Conservation (phyloP, 2,797 vertebrate species). For the Adrianichthys oophorus region DNA sequence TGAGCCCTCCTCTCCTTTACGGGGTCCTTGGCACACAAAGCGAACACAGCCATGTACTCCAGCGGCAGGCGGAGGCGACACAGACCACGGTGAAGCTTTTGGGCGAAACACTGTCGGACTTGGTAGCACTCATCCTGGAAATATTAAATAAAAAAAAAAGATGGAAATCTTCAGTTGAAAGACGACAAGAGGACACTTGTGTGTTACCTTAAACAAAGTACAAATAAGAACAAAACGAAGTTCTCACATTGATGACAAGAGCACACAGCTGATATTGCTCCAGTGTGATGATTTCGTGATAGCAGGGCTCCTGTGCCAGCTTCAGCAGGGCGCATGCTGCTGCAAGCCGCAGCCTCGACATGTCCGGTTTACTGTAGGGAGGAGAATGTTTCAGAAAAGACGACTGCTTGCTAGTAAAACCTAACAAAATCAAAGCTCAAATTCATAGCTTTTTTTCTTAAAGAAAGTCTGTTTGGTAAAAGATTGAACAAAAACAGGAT, state of each 20-base stretch:
- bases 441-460: too few species aligned
- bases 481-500: background rate
- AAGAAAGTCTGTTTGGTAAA: background rate
- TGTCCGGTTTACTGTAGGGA: slow-evolving; percentile 90
- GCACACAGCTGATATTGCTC: slow-evolving; percentile 97
- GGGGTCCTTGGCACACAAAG: slow-evolving; percentile 95
- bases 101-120: slow-evolving; percentile 94
- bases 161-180: too few species aligned
- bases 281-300: slow-evolving; percentile 97
- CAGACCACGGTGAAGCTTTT: slow-evolving; percentile 96
- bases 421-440: background rate
- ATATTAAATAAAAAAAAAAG: background rate
- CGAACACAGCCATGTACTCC: slow-evolving; percentile 97
- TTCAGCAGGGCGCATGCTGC: slow-evolving; percentile 93
- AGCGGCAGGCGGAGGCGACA: slow-evolving; percentile 92
- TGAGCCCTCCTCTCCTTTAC: slow-evolving; percentile 96
- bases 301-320: slow-evolving; percentile 96
- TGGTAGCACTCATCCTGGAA: slow-evolving; percentile 96
- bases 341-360: slow-evolving; percentile 94
- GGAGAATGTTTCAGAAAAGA: background rate
- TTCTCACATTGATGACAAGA: slow-evolving; percentile 94
- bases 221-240: background rate
- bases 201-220: background rate
- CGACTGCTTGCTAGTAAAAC: background rate
- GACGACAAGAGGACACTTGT: background rate